phyloP scores from a whole-genome alignment of 37 sponge, comb jelly and placozoan genomes.

The Corticium candelabrum region DNA sequence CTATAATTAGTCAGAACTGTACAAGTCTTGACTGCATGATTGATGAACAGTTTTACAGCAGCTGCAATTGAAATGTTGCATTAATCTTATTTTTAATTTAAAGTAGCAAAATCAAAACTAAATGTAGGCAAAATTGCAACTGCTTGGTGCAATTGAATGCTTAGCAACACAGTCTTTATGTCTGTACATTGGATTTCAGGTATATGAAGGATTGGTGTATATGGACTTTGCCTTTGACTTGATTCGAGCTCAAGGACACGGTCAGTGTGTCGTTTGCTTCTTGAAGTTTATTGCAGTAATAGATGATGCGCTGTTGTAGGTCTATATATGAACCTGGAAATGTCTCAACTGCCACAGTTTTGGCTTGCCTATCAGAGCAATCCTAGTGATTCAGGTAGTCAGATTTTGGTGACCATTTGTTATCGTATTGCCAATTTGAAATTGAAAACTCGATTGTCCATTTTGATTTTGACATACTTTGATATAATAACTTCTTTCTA shows the following conservation, averaged over 20 bases:
- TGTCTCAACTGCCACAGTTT: conserved; percentile 42
- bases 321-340: conserved; percentile 33
- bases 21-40: too few relatives aligned
- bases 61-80: too few relatives aligned
- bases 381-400: conserved; percentile 74
- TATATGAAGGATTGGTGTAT: conserved; percentile 76
- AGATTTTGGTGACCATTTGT: neutral
- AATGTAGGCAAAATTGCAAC: too few relatives aligned
- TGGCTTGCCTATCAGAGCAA: conserved; percentile 77
- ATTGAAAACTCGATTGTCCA: neutral
- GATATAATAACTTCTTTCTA: neutral
- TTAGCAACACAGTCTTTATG: too few relatives aligned
- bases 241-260: conserved; percentile 43
- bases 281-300: neutral
- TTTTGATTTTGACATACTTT: neutral
- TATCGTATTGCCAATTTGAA: neutral
- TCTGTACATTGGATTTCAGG: conserved; percentile 22
- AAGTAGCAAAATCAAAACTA: too few relatives aligned
- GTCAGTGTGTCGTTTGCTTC: conserved; percentile 16
- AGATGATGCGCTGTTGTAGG: conserved; percentile 12
- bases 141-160: too few relatives aligned
- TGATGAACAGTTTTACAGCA: too few relatives aligned
- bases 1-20: too few relatives aligned
- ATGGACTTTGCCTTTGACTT: conserved; percentile 63
- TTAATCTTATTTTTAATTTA: too few relatives aligned